Conservation (phyloP, 2,113 vertebrate species). For the Hippocampus barbouri region DNA sequence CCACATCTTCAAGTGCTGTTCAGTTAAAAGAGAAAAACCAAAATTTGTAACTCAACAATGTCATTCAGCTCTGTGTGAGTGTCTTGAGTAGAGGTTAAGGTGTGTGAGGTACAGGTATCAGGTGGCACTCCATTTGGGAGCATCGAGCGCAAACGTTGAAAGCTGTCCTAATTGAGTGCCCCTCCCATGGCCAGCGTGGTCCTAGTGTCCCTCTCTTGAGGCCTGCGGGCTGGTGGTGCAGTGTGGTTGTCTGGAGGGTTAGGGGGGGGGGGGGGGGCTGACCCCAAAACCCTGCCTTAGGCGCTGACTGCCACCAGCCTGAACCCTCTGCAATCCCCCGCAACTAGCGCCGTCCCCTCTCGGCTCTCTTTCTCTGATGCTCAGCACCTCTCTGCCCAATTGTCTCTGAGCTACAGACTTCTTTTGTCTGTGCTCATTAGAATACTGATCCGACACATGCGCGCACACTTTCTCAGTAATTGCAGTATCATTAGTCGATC, state of each 20-base stretch:
- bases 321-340: constrained; percentile 60
- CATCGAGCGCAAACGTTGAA: constrained; percentile 48
- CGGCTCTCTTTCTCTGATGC: constrained; percentile 54
- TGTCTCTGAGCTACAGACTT: constrained; percentile 68
- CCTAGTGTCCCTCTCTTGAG: constrained; percentile 58
- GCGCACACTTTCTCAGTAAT: constrained; percentile 43
- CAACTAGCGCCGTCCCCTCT: constrained; percentile 45
- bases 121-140: constrained; percentile 57
- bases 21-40: not conserved
- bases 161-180: constrained; percentile 61
- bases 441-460: constrained; percentile 55
- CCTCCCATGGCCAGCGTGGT: constrained; percentile 57
- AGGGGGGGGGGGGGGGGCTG: constrained; percentile 55
- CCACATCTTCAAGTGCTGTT: not conserved
- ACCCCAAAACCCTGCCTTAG: constrained; percentile 71
- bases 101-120: constrained; percentile 55
- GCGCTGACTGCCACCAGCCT: constrained; percentile 70
- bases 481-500: constrained; percentile 41
- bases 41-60: not conserved
- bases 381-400: constrained; percentile 54
- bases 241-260: constrained; percentile 54
- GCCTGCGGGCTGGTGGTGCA: constrained; percentile 33
- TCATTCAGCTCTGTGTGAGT: constrained; percentile 3
- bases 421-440: constrained; percentile 71
- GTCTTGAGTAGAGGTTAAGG: constrained; percentile 7